phyloP scores from a whole-genome alignment of 2,113 vertebrate genomes.

The Cinclus mexicanus region DNA sequence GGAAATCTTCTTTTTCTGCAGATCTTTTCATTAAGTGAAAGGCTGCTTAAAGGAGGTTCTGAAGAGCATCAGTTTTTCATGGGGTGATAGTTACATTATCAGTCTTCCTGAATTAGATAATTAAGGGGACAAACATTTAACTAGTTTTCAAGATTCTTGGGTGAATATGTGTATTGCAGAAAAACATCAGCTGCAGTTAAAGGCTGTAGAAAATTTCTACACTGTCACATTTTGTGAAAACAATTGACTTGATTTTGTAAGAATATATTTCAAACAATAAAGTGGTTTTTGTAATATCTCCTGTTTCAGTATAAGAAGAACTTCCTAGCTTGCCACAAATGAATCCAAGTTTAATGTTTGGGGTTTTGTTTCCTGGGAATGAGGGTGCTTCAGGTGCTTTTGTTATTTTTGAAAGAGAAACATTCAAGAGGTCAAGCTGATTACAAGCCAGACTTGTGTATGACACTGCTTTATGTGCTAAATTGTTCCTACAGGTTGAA shows the following conservation, averaged over 20 bases:
- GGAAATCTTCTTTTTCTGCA: slow-evolving; percentile 1
- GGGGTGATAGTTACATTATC: neutral
- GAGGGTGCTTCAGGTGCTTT: neutral
- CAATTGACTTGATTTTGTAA: neutral
- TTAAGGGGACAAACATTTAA: neutral
- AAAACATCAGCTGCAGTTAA: neutral
- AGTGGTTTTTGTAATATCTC: neutral
- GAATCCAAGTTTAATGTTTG: neutral
- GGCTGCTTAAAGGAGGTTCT: neutral
- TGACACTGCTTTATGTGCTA: neutral
- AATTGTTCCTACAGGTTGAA: neutral
- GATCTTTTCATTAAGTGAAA: slow-evolving; percentile 21
- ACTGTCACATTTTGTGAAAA: neutral
- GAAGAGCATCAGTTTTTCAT: neutral
- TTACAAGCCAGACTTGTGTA: neutral
- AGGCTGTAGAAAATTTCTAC: neutral
- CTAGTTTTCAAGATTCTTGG: neutral
- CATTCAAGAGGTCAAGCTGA: neutral
- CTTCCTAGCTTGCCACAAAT: neutral
- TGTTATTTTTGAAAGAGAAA: neutral
- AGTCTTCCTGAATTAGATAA: neutral
- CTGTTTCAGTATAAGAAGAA: neutral
- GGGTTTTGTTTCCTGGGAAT: neutral
- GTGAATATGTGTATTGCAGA: neutral
- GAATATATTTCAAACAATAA: neutral